phyloP scores from a whole-genome alignment of 2,113 vertebrate species.

The Alouatta palliata region DNA sequence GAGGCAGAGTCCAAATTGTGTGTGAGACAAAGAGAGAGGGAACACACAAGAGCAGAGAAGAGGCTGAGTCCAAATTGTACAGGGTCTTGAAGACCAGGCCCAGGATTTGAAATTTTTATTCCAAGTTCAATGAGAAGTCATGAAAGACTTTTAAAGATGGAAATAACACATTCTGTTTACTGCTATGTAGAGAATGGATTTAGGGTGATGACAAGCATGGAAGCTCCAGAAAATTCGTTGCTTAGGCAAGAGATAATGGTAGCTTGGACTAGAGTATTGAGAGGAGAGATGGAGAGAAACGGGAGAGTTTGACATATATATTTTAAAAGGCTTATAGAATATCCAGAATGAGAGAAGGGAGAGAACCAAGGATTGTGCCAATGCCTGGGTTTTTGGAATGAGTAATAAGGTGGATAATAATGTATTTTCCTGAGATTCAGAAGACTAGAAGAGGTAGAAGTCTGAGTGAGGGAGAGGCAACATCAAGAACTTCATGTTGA shows the following conservation, averaged over 20 bases:
- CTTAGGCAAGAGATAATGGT: background rate
- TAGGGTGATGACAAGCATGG: background rate
- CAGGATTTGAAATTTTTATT: background rate
- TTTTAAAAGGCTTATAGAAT: background rate
- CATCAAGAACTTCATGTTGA: background rate
- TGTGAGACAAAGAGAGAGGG: background rate
- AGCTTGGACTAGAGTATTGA: too few relatives aligned
- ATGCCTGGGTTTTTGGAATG: background rate
- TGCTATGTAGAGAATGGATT: background rate
- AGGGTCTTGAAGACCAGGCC: background rate
- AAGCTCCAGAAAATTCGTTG: background rate
- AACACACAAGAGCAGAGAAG: background rate
- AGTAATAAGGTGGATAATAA: background rate
- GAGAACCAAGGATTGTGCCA: background rate
- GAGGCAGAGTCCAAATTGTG: background rate
- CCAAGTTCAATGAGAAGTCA: background rate
- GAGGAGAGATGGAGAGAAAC: background rate
- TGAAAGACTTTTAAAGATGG: background rate
- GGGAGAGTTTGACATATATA: background rate
- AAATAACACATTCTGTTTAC: background rate
- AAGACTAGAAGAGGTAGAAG: background rate
- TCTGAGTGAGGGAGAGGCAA: background rate
- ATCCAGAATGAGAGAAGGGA: background rate
- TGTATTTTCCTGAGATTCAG: background rate
- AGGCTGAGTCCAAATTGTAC: background rate